Evolutionary conservation across 2,113 vertebrate genomes (phyloP).

Genomic region (Scomber colias): DNA sequence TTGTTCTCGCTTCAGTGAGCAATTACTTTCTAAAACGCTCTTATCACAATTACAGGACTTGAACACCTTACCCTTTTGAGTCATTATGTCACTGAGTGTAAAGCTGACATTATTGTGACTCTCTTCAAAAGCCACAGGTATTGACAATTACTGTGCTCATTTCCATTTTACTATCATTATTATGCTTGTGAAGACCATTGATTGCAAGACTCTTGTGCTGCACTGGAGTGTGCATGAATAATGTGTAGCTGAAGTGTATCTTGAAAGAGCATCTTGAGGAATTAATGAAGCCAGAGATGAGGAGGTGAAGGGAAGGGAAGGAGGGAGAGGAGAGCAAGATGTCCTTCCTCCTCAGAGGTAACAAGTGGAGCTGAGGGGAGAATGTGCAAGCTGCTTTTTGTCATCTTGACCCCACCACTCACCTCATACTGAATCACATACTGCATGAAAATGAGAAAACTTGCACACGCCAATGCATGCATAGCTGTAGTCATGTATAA

Average conservation of each 20-base stretch:
- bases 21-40: slow-evolving; percentile 19
- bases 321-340: slow-evolving; percentile 31
- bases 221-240: slow-evolving; percentile 24
- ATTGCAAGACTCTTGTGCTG: not conserved
- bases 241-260: slow-evolving; percentile 22
- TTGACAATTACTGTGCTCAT: slow-evolving; percentile 19
- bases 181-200: slow-evolving; percentile 8
- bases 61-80: not conserved
- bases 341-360: slow-evolving; percentile 41
- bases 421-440: slow-evolving; percentile 45
- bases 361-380: slow-evolving; percentile 29
- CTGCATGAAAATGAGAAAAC: slow-evolving; percentile 23
- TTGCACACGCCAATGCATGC: not conserved
- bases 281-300: slow-evolving; percentile 54
- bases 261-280: slow-evolving; percentile 28
- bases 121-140: slow-evolving; percentile 20
- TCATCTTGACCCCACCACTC: slow-evolving; percentile 35
- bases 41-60: not conserved
- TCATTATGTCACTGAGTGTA: not conserved
- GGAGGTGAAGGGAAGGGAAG: slow-evolving; percentile 20
- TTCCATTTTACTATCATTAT: slow-evolving; percentile 34
- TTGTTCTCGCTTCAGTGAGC: slow-evolving; percentile 13
- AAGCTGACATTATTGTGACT: slow-evolving; percentile 7
- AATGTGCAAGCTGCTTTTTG: slow-evolving; percentile 31
- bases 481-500: slow-evolving; percentile 30